phyloP scores from a whole-genome alignment of 2,113 vertebrate genomes.

The Hydrochoerus hydrochaeris region DNA sequence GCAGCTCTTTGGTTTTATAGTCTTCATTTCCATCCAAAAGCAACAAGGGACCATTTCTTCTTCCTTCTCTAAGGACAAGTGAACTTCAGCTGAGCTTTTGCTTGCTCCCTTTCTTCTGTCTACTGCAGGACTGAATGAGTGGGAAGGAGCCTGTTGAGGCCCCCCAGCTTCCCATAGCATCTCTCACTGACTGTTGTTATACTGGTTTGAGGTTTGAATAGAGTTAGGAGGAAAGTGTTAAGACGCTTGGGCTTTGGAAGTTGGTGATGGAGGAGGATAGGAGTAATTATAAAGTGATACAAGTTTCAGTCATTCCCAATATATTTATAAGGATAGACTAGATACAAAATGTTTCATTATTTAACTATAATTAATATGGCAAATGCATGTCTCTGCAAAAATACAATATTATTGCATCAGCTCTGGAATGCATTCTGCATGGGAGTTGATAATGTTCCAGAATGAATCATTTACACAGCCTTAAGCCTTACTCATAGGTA shows the following conservation, averaged over 20 bases:
- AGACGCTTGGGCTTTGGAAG: not conserved
- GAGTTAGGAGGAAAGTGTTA: not conserved
- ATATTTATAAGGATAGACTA: not conserved
- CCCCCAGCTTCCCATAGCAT: not conserved
- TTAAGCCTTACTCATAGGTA: not conserved
- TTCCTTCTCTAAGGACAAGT: not conserved
- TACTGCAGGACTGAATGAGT: fast-evolving
- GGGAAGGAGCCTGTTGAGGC: not conserved
- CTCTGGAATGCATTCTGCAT: not conserved
- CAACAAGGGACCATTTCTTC: not conserved
- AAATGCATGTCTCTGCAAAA: not conserved
- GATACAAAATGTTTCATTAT: not conserved
- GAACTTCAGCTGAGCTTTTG: not conserved
- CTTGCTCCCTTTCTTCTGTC: not conserved
- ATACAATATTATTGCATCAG: not conserved
- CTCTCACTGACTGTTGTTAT: not conserved
- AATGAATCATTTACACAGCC: not conserved
- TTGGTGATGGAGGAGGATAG: not conserved
- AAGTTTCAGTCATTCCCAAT: not conserved
- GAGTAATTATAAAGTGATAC: not conserved
- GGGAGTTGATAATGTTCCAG: not conserved
- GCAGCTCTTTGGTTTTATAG: not conserved
- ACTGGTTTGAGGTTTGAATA: not conserved
- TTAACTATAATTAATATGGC: not conserved
- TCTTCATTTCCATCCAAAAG: not conserved